Conservation (phyloP, 2,888 invertebrate genomes). For the Elysia crispata region DNA sequence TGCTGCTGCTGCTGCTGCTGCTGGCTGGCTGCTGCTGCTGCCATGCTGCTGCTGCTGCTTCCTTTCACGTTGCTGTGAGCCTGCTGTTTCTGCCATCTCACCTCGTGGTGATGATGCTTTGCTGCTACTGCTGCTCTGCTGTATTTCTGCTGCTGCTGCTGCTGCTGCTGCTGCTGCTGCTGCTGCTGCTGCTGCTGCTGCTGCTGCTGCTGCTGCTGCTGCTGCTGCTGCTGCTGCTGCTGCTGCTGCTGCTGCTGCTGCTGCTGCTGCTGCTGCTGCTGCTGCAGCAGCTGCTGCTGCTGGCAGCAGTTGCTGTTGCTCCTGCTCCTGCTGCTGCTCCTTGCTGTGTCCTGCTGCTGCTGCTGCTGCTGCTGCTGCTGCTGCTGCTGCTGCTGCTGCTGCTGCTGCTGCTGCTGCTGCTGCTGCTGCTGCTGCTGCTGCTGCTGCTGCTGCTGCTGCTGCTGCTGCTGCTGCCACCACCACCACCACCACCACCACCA, state of each 20-base stretch:
- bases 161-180: neutral
- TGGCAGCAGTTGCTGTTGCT: neutral
- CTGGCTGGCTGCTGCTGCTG: too few species aligned
- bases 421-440: slow-evolving; percentile 9
- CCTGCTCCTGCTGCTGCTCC: neutral
- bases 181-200: slow-evolving; percentile 4
- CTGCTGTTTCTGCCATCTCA: too few species aligned
- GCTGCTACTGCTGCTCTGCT: too few species aligned
- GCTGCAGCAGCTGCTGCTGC: neutral
- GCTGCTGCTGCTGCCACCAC: neutral
- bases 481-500: neutral
- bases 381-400: neutral
- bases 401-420: slow-evolving; percentile 9
- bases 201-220: slow-evolving; percentile 1
- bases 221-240: neutral
- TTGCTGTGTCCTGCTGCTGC: neutral
- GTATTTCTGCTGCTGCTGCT: too few species aligned
- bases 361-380: neutral
- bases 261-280: neutral
- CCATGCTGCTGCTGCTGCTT: too few species aligned
- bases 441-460: slow-evolving; percentile 1
- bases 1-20: too few species aligned
- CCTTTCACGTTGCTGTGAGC: too few species aligned
- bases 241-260: neutral
- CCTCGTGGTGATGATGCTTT: neutral